Percentiles rank a stretch among this genome's conserved stretches.
Evolutionary conservation across 2,797 vertebrate species (phyloP).

Genomic region (Melanotaenia pygmaea): DNA sequence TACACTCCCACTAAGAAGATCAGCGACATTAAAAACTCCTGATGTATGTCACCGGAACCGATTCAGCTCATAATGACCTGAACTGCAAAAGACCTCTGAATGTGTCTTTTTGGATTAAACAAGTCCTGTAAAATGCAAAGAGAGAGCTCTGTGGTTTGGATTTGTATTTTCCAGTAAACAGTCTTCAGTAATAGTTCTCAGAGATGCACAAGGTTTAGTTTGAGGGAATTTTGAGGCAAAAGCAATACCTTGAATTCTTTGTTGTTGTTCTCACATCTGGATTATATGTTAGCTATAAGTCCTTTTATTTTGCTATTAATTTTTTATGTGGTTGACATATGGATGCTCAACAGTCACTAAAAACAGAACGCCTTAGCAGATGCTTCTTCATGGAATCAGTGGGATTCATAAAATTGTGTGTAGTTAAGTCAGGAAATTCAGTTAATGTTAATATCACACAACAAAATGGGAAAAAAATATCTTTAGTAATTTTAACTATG

Average conservation of each 20-base stretch:
- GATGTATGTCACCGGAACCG: background rate
- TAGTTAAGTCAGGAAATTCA: background rate
- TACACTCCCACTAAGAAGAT: background rate
- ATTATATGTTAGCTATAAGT: background rate
- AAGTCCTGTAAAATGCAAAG: background rate
- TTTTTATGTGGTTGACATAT: background rate
- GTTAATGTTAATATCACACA: background rate
- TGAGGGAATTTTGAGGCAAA: background rate
- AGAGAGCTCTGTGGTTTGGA: background rate
- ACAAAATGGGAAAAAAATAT: fast-evolving
- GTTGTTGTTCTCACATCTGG: background rate
- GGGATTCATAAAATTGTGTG: background rate
- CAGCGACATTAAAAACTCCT: background rate
- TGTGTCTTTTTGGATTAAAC: background rate
- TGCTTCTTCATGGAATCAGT: background rate
- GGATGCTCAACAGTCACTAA: background rate
- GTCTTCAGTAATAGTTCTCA: background rate
- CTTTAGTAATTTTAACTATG: background rate
- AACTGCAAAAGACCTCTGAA: conserved; percentile 1
- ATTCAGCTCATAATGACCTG: background rate
- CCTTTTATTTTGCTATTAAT: background rate
- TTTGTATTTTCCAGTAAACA: background rate
- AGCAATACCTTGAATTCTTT: background rate
- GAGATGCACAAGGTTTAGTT: background rate
- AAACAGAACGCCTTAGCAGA: background rate